Percentiles rank a stretch among this genome's conserved stretches.
These are phyloP conservation scores for Melitaea athalia DNA, from an alignment of 2,888 invertebrate species.

Conservation along the genomic window DNA sequence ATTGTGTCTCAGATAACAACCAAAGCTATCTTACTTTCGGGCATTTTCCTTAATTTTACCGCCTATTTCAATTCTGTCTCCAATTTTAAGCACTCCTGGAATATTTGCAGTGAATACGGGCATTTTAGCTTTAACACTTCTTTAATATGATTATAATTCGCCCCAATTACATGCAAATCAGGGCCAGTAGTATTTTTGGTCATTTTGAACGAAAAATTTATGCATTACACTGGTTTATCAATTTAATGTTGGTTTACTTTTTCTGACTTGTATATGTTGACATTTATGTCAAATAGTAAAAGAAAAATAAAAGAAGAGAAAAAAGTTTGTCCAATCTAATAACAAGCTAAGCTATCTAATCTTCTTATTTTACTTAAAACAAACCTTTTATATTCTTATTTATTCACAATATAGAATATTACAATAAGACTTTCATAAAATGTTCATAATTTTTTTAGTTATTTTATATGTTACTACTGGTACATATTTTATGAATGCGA, in stretches of 20 bases:
- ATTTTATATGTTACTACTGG: too few relatives aligned
- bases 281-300: constrained; percentile 10
- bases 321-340: neutral
- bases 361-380: too few relatives aligned
- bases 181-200: constrained; percentile 56
- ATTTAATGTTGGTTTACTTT: constrained; percentile 27
- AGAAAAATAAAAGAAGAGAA: neutral
- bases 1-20: neutral
- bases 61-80: constrained; percentile 75
- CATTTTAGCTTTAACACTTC: constrained; percentile 55
- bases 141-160: constrained; percentile 42
- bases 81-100: constrained; percentile 66
- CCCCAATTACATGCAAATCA: constrained; percentile 53
- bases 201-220: constrained; percentile 77
- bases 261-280: neutral
- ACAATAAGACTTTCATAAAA: too few relatives aligned
- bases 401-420: too few relatives aligned
- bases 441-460: too few relatives aligned
- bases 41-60: constrained; percentile 77
- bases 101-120: constrained; percentile 76
- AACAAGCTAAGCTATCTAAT: too few relatives aligned
- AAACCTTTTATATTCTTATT: too few relatives aligned
- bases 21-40: constrained; percentile 57
- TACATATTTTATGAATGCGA: too few relatives aligned
- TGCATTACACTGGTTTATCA: constrained; percentile 61